A percentile compares a stretch with the other conserved stretches of the same genome.
Conservation (phyloP, 2,888 invertebrate genomes). For the Stictocephala bisonia region DNA sequence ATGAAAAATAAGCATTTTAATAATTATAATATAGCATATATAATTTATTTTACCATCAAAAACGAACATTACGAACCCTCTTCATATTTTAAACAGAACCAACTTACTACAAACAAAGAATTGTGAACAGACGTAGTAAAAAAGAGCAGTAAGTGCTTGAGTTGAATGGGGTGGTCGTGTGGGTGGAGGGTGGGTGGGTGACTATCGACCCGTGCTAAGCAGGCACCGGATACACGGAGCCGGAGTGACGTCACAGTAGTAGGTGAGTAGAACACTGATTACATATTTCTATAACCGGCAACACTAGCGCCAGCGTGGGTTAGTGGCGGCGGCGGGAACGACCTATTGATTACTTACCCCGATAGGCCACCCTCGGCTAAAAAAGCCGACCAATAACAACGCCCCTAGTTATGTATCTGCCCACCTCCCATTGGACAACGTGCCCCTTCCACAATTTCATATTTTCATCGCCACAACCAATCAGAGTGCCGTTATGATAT, state of each 20-base stretch:
- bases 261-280: conserved; percentile 39
- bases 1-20: too few species aligned
- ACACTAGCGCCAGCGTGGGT: conserved; percentile 29
- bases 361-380: conserved; percentile 43
- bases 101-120: too few species aligned
- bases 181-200: background rate
- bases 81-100: too few species aligned
- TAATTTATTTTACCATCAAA: too few species aligned
- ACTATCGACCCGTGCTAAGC: conserved; percentile 30
- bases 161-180: conserved; percentile 22
- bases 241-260: background rate
- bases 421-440: conserved; percentile 19
- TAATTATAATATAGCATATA: too few species aligned
- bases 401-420: conserved; percentile 35
- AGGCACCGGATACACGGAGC: conserved; percentile 2
- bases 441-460: conserved; percentile 32
- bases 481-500: conserved; percentile 41
- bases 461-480: conserved; percentile 45
- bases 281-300: conserved; percentile 38
- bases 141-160: background rate
- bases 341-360: conserved; percentile 41
- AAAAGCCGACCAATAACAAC: conserved; percentile 45
- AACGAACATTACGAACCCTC: too few species aligned
- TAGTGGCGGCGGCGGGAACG: conserved; percentile 23
- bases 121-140: conserved; percentile 4